phyloP scores from a whole-genome alignment of 1,140 invertebrate genomes.

The Brachionus calyciflorus region DNA sequence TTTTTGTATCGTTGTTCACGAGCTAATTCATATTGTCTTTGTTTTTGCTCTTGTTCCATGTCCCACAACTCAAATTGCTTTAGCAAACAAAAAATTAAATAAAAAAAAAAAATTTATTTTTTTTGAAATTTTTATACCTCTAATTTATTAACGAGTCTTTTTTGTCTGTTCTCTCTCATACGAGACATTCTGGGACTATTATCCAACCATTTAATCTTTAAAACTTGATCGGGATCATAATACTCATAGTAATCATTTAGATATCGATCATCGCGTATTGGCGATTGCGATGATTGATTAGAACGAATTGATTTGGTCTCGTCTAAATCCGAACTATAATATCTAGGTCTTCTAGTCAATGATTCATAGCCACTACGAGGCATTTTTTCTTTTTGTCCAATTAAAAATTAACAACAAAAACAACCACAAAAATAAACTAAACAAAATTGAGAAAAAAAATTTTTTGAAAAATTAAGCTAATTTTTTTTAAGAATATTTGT shows the following conservation, averaged over 20 bases:
- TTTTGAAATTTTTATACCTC: neutral
- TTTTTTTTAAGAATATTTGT: too few relatives aligned
- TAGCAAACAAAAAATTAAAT: neutral
- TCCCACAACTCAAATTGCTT: conserved; percentile 47
- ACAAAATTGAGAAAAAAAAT: neutral
- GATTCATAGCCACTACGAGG: neutral
- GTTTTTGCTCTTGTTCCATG: conserved; percentile 44
- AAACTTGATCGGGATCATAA: conserved; percentile 5
- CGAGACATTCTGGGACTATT: conserved; percentile 36
- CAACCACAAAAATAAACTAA: neutral
- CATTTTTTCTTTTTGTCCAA: too few relatives aligned
- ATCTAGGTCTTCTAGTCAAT: neutral
- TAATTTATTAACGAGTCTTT: conserved; percentile 29
- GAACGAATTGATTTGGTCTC: neutral
- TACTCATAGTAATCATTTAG: neutral
- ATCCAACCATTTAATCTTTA: conserved; percentile 41
- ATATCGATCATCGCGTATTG: neutral
- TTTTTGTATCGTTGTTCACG: conserved; percentile 23
- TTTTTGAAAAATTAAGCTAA: too few relatives aligned
- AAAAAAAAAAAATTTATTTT: neutral
- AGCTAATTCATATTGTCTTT: conserved; percentile 37
- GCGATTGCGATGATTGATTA: conserved; percentile 1
- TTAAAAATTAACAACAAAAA: neutral
- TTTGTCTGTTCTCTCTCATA: conserved; percentile 43
- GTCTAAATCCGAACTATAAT: neutral